These are phyloP conservation scores for Chrysopilus asiliformis DNA, from an alignment of 2,888 invertebrate species.

Conservation along the genomic window DNA sequence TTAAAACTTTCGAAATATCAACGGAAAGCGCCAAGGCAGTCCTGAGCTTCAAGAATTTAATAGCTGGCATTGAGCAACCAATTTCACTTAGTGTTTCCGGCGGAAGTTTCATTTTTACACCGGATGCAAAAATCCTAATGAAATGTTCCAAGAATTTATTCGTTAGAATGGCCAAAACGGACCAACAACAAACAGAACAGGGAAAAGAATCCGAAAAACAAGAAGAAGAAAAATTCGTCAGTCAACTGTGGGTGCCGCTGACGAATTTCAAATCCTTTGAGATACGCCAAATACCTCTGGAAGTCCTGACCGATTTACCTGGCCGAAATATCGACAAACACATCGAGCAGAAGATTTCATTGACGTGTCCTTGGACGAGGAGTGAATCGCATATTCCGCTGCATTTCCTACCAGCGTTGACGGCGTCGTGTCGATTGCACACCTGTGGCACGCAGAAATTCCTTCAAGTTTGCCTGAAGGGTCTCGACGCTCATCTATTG, in stretches of 20 bases:
- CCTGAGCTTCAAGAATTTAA: slow-evolving; percentile 50
- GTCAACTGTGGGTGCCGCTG: slow-evolving; percentile 40
- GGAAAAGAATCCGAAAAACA: too few relatives aligned
- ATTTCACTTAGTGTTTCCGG: slow-evolving; percentile 62
- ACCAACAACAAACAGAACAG: slow-evolving; percentile 2
- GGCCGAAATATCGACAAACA: slow-evolving; percentile 54
- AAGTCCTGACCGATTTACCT: slow-evolving; percentile 59
- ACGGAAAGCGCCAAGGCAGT: slow-evolving; percentile 41
- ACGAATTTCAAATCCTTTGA: slow-evolving; percentile 51
- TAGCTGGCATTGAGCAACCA: slow-evolving; percentile 69
- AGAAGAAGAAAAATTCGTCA: slow-evolving; percentile 23
- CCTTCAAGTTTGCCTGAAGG: slow-evolving; percentile 60
- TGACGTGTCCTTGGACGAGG: slow-evolving; percentile 67
- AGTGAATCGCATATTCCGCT: slow-evolving; percentile 59
- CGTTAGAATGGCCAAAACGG: too few relatives aligned
- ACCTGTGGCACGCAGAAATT: slow-evolving; percentile 78
- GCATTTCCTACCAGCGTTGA: slow-evolving; percentile 72
- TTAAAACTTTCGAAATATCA: slow-evolving; percentile 33
- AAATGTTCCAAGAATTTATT: slow-evolving; percentile 36
- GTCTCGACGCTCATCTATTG: slow-evolving; percentile 40
- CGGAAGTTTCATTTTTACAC: slow-evolving; percentile 60
- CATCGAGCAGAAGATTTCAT: slow-evolving; percentile 63
- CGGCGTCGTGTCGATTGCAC: slow-evolving; percentile 65
- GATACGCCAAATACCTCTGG: slow-evolving; percentile 46
- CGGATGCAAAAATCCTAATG: slow-evolving; percentile 40